Base-by-base conservation (phyloP, 2,797 vertebrate genomes). In the Halcyon badia region DNA sequence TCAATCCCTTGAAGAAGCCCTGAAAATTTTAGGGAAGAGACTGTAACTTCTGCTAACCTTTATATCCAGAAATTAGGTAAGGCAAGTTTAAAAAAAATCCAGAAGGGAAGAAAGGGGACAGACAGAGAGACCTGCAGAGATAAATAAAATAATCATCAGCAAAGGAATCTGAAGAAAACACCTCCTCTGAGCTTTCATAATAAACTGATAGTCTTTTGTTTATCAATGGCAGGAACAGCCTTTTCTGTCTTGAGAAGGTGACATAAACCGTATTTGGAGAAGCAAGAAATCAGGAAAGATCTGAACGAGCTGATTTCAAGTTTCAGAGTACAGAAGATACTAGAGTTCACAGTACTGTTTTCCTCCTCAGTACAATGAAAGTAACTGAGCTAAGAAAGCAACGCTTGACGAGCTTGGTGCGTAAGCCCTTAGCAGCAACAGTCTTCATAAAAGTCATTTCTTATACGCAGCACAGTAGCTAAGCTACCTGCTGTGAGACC, bases 111-210 rank as follows among this genome's bases (percentile, higher is more conserved):
- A 96, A 94, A 92, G 7, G 87, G 90, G 66, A 96, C 80, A 97
- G 81, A 97, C 37, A 97, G 65, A 97, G 87, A 97, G 60, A 96
- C 91, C 93, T 96, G 89, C 83, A 96, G 95, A 96, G 69, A 97
- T 96, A 97, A 97, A 96, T 95, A 92, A 91, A 97, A 96, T 90
- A 79, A 88, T 88, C 49, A 96, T 92, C 93, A 97, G 89, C 69
- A 90, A 89, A 94, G 54, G 81, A 93, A 89, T 70, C 35, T 28
- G 76, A 94, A 94, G 56, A 56, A 48, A 91, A 76, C 39, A 84
- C 21, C 69, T 89, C 87, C 44, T 51, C 56, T 73, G 65, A 85
- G 54, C 72, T 88, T 96, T 96, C 35, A 52, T 37, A 86, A 77
- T 79, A 95, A 91, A 96, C 16, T 31, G 46, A 86, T 1, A 69